These are phyloP conservation scores for Epinephelus awoara DNA, from an alignment of 2,797 vertebrate genomes.

Conservation along the genomic window DNA sequence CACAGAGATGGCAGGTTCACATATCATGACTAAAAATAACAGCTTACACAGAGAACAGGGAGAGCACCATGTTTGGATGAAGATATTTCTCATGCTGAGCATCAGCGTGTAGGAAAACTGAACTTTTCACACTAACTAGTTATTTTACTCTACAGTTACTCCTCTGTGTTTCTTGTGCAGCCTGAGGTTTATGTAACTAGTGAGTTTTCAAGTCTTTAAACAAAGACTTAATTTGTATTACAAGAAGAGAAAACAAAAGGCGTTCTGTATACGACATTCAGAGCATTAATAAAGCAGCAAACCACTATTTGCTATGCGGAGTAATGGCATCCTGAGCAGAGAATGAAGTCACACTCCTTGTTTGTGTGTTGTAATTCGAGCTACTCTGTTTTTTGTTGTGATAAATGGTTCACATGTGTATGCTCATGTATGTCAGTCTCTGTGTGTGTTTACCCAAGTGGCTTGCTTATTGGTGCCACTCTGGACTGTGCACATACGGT, in stretches of 20 bases:
- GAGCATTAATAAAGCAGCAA: too few species aligned
- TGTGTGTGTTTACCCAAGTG: too few species aligned
- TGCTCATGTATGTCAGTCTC: too few species aligned
- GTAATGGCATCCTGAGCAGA: too few species aligned
- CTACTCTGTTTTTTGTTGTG: too few species aligned
- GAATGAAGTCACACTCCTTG: too few species aligned
- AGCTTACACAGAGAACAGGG: neutral
- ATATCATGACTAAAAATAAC: conserved; percentile 24
- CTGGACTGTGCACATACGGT: too few species aligned
- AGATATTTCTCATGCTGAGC: neutral
- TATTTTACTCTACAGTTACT: neutral
- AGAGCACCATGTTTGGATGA: neutral
- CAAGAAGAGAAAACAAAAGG: neutral
- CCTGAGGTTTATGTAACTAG: neutral
- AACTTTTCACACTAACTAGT: neutral
- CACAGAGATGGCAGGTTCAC: conserved; percentile 9
- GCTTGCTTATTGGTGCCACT: too few species aligned
- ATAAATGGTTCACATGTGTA: too few species aligned
- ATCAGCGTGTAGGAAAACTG: conserved; percentile 1
- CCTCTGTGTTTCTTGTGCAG: too few species aligned
- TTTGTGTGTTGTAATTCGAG: too few species aligned
- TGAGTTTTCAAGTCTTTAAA: neutral
- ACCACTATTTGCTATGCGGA: too few species aligned
- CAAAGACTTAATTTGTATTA: neutral
- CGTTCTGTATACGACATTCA: neutral